phyloP scores from a whole-genome alignment of 1,140 invertebrate genomes.

The Leptinotarsa texana region DNA sequence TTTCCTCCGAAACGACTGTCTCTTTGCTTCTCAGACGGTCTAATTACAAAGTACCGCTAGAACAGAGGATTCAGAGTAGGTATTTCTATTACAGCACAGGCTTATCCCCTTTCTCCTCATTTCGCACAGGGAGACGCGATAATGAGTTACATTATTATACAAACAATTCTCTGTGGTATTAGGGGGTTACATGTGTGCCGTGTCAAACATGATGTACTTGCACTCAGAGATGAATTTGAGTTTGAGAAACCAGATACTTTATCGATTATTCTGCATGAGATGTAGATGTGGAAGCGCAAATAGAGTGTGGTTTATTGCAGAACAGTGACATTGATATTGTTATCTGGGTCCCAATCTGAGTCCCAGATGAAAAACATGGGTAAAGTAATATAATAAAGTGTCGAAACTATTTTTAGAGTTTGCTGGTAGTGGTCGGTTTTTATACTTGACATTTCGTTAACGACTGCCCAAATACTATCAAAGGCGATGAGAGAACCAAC shows the following conservation, averaged over 20 bases:
- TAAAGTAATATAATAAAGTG: too few relatives aligned
- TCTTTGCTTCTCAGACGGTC: slow-evolving; percentile 9
- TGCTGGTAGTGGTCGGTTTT: too few relatives aligned
- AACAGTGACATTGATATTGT: too few relatives aligned
- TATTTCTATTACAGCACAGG: slow-evolving; percentile 6
- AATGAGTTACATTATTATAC: slow-evolving; percentile 8
- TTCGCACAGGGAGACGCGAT: neutral
- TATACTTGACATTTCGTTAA: too few relatives aligned
- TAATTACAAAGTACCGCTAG: slow-evolving; percentile 10
- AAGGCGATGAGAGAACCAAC: too few relatives aligned
- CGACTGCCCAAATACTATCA: too few relatives aligned
- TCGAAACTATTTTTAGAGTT: too few relatives aligned
- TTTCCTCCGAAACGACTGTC: neutral
- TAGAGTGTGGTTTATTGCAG: too few relatives aligned
- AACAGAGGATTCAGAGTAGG: slow-evolving; percentile 9
- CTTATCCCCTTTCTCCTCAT: neutral
- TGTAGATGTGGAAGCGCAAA: too few relatives aligned
- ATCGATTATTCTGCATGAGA: neutral
- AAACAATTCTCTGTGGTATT: neutral
- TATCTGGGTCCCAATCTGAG: too few relatives aligned
- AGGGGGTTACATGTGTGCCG: neutral
- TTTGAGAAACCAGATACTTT: neutral
- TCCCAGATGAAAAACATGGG: too few relatives aligned
- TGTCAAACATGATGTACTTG: neutral
- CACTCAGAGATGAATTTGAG: neutral